These are phyloP conservation scores for Triplophysa tibetana DNA, from an alignment of 2,113 vertebrate species.

Conservation along the genomic window DNA sequence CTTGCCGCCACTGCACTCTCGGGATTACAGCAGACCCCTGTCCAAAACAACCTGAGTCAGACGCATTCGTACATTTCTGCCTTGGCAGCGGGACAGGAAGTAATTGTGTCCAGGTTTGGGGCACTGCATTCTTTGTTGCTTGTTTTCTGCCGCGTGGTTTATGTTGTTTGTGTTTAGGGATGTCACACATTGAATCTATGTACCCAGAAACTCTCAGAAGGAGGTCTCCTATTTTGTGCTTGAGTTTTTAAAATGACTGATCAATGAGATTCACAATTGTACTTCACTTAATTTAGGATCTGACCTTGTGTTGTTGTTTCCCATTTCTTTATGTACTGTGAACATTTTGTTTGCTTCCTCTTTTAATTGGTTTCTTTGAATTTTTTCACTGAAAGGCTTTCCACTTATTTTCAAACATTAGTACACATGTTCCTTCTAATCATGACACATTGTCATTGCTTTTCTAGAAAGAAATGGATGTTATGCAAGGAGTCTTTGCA, in stretches of 20 bases:
- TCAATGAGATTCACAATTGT: not conserved
- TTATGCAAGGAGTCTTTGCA: not conserved
- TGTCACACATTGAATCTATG: conserved; percentile 6
- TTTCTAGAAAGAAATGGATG: conserved; percentile 14
- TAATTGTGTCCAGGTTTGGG: conserved; percentile 44
- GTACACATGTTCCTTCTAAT: conserved; percentile 18
- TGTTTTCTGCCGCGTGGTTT: conserved; percentile 42
- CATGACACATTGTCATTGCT: conserved; percentile 20
- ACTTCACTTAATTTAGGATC: not conserved
- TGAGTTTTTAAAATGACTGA: not conserved
- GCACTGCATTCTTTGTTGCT: conserved; percentile 28
- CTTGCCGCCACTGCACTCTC: conserved; percentile 8
- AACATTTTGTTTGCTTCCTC: not conserved
- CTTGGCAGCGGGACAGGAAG: conserved; percentile 21
- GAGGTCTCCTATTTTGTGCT: not conserved
- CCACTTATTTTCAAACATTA: not conserved
- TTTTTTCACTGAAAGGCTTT: not conserved
- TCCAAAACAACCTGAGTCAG: conserved; percentile 19
- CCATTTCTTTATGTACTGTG: not conserved
- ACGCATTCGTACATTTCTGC: conserved; percentile 31
- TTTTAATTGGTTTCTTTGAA: not conserved
- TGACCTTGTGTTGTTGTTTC: conserved; percentile 2
- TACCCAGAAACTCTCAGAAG: not conserved
- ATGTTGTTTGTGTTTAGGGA: conserved; percentile 14
- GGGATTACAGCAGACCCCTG: conserved; percentile 28